Evolutionary conservation across 2,113 vertebrate genomes (phyloP).

Genomic region (Arizona elegans): DNA sequence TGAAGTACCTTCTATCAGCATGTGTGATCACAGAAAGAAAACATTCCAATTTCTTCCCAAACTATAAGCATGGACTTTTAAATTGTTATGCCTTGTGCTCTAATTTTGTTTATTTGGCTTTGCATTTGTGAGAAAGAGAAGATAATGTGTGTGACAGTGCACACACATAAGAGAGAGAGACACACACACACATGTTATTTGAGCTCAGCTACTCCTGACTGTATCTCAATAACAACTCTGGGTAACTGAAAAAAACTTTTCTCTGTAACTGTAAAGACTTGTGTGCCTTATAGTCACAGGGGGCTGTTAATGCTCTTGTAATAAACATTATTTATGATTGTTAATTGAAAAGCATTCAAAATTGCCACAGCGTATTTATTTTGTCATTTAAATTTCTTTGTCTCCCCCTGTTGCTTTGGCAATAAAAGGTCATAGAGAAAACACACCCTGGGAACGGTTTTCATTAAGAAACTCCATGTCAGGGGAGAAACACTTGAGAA

Average conservation of each 20-base stretch:
- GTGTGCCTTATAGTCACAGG: not conserved
- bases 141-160: not conserved
- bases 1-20: not conserved
- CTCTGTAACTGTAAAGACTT: not conserved
- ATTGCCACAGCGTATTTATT: constrained; percentile 45
- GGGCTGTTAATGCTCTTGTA: constrained; percentile 36
- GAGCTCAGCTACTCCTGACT: not conserved
- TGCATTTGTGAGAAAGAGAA: not conserved
- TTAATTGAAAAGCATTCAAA: constrained; percentile 45
- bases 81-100: not conserved
- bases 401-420: constrained; percentile 30
- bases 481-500: constrained; percentile 35
- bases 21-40: not conserved
- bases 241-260: not conserved
- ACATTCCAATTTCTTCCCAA: not conserved
- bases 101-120: not conserved
- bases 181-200: not conserved
- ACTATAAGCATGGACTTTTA: not conserved
- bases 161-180: not conserved
- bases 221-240: not conserved
- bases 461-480: constrained; percentile 39
- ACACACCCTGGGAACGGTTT: constrained; percentile 26
- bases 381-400: constrained; percentile 41
- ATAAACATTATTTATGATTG: constrained; percentile 43
- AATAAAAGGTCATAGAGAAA: constrained; percentile 23